A percentile compares a stretch with the other conserved stretches of the same genome.
Evolutionary conservation across 2,888 invertebrate species (phyloP).

Genomic region (Achlya flavicornis): DNA sequence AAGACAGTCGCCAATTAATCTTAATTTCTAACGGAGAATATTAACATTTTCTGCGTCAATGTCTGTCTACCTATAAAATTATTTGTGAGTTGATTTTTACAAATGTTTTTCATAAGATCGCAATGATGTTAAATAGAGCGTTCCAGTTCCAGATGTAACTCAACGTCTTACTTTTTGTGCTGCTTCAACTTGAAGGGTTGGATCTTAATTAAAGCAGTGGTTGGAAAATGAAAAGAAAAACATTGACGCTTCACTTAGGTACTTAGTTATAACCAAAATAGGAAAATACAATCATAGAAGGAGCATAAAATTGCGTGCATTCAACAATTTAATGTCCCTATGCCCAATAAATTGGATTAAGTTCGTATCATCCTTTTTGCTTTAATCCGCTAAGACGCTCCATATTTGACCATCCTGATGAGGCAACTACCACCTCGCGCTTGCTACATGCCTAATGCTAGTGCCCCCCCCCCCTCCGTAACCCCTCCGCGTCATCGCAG

Average conservation of each 20-base stretch:
- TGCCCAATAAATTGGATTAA: too few species aligned
- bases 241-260: not conserved
- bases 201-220: not conserved
- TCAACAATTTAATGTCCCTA: too few species aligned
- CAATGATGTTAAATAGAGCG: not conserved
- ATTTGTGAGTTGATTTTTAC: not conserved
- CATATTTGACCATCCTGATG: too few species aligned
- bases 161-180: not conserved
- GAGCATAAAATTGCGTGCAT: too few species aligned
- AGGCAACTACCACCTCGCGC: not conserved
- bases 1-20: not conserved
- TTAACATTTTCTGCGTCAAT: not conserved
- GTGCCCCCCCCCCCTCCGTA: not conserved
- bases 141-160: not conserved
- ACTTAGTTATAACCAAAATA: too few species aligned
- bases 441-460: not conserved
- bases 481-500: not conserved
- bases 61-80: slow-evolving; percentile 6
- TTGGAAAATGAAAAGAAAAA: not conserved
- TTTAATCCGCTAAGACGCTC: too few species aligned
- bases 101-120: not conserved
- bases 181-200: not conserved
- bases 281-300: too few species aligned
- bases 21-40: not conserved
- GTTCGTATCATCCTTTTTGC: too few species aligned